Base-by-base conservation (phyloP, 2,797 vertebrate species). In the Euthynnus affinis region DNA sequence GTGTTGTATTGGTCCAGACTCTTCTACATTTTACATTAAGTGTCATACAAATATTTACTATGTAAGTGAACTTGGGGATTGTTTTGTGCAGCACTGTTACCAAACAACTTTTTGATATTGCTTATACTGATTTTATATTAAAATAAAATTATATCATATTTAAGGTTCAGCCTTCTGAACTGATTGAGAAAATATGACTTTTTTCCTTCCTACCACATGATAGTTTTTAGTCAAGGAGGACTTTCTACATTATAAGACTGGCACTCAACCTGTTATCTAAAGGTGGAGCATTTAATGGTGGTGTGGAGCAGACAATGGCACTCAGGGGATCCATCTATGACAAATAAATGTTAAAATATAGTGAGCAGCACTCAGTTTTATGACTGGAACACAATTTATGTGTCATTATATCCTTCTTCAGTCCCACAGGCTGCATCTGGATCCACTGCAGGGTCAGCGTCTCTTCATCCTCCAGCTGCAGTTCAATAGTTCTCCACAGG, bases 401-500 rank as follows among this genome's bases (percentile, higher is more conserved):
- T 29, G 22, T 79, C 18, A 27, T 59, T 22, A 5, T 0, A 4
- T 22, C 23, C 6, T 0, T 12, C 17, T 49, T 71, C 20, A 12
- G 15, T 51, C 29, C 65, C 63, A n/a, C 2, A 17, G 18, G 25
- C 22, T 70, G 32, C 70, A 18, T 71, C 69, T 67, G 51, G 25
- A 82, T 42, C 42, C 46, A 37, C 74, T 70, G 51, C 68, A 51
- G 51, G 74, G 58, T 70, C 57, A 59, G 42, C 7, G 5, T 32
- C 27, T 23, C 23, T 64, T 60, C 44, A 37, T 74, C 66, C 17
- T 9, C 22, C 57, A 12, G 29, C 20, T 74, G 83, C 63, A 76
- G 56, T 91, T 81, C 18, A 2, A 23, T n/a, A 0, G 2, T 27
- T 61, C 25, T 75, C 90, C 95, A 95, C 94, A 90, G 88, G 94